Conservation (phyloP, 2,113 vertebrate species). For the Caretta caretta region DNA sequence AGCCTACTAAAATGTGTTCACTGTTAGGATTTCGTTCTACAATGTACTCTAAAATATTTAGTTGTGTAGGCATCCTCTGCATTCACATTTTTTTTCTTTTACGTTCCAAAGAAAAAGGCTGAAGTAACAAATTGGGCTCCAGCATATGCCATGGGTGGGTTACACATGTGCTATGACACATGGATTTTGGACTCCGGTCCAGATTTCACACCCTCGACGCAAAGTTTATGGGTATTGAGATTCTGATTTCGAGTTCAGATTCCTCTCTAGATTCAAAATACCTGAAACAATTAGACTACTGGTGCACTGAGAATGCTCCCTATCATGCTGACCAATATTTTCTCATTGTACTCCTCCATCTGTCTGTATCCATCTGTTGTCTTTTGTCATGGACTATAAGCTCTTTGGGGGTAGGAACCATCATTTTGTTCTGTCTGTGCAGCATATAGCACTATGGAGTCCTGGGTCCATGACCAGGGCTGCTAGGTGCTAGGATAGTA, state of each 20-base stretch:
- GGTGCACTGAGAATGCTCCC: neutral
- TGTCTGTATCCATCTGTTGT: neutral
- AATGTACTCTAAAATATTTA: constrained; percentile 64
- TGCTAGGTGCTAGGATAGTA: no score
- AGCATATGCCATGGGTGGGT: accelerated
- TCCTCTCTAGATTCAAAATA: neutral
- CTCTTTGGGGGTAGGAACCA: no score
- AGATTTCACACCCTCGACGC: neutral
- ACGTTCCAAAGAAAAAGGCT: neutral
- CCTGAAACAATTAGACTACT: neutral
- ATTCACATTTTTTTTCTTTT: constrained; percentile 10
- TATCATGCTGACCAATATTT: neutral
- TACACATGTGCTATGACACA: accelerated
- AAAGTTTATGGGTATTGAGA: neutral
- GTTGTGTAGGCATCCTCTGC: constrained; percentile 48
- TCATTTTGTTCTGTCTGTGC: no score
- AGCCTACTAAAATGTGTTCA: constrained; percentile 71
- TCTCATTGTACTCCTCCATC: neutral
- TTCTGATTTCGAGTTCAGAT: neutral
- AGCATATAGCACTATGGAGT: no score
- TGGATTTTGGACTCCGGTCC: neutral
- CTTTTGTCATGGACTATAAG: neutral
- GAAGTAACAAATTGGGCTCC: neutral
- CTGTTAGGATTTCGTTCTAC: constrained; percentile 65
- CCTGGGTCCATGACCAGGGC: no score